Evolutionary conservation across 1,140 invertebrate species (phyloP).

Genomic region (Temnothorax nylanderi): DNA sequence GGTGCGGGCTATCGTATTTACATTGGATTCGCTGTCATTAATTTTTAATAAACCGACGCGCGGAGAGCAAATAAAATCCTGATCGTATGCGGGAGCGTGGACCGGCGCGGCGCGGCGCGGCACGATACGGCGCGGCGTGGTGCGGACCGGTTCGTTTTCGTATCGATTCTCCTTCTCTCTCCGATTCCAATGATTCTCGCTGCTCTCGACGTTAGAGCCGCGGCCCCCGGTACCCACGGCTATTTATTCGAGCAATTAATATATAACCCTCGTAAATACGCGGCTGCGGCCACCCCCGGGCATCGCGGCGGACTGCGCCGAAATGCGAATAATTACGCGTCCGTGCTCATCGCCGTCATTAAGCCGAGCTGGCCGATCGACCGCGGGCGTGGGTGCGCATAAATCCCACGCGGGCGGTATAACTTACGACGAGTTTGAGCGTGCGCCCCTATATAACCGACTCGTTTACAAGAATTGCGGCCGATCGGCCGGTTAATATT

Average conservation of each 20-base stretch:
- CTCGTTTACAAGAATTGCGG: constrained; percentile 50
- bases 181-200: neutral
- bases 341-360: constrained; percentile 79
- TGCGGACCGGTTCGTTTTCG: constrained; percentile 77
- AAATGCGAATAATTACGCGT: constrained; percentile 83
- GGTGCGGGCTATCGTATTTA: constrained; percentile 77
- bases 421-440: constrained; percentile 17
- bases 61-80: constrained; percentile 73
- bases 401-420: constrained; percentile 46
- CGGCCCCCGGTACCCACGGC: constrained; percentile 57
- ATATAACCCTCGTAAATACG: constrained; percentile 85
- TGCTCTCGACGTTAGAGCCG: neutral
- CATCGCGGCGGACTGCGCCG: constrained; percentile 65
- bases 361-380: constrained; percentile 41
- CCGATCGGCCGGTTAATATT: constrained; percentile 31
- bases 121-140: constrained; percentile 29
- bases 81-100: constrained; percentile 68
- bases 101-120: constrained; percentile 55
- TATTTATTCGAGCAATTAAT: constrained; percentile 86
- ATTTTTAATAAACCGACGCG: constrained; percentile 83
- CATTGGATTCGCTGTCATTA: constrained; percentile 82
- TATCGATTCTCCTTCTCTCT: neutral
- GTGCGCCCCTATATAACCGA: neutral
- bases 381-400: constrained; percentile 46
- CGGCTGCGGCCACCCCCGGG: constrained; percentile 65